These are phyloP conservation scores for Hirtodrosophila trivittata DNA, from an alignment of 2,888 invertebrate species.

Conservation along the genomic window DNA sequence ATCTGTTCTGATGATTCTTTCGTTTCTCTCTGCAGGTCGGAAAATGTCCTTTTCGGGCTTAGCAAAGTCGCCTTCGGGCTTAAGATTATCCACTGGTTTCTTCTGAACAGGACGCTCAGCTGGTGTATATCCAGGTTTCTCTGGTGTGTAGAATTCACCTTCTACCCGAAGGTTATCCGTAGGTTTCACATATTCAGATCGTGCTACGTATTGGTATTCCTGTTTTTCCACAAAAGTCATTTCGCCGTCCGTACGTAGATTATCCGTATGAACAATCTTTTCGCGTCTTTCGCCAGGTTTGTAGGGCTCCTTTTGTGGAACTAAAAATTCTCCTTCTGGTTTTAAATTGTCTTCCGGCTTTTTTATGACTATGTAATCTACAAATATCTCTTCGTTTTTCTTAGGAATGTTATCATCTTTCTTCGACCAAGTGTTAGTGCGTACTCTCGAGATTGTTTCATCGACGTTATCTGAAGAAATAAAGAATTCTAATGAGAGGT, in stretches of 20 bases:
- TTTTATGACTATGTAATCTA: conserved; percentile 69
- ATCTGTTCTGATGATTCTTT: conserved; percentile 84
- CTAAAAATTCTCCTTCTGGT: conserved; percentile 86
- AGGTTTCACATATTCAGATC: conserved; percentile 83
- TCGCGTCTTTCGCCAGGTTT: conserved; percentile 85
- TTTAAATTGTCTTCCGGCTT: conserved; percentile 87
- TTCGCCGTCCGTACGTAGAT: conserved; percentile 86
- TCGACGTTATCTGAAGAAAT: conserved; percentile 66
- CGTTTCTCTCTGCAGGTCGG: conserved; percentile 85
- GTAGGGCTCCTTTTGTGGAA: conserved; percentile 83
- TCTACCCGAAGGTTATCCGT: conserved; percentile 56
- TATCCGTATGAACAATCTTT: conserved; percentile 85
- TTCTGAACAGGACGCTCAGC: conserved; percentile 84
- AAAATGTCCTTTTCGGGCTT: conserved; percentile 82
- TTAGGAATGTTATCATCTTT: conserved; percentile 85
- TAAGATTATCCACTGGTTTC: conserved; percentile 76
- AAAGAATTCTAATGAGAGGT: not conserved
- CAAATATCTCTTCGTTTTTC: conserved; percentile 80
- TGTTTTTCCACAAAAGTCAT: conserved; percentile 84
- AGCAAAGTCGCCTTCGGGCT: conserved; percentile 86
- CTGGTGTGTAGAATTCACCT: conserved; percentile 79
- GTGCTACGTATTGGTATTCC: conserved; percentile 84
- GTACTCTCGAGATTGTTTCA: conserved; percentile 72
- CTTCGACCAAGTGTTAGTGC: conserved; percentile 82
- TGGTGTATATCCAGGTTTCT: conserved; percentile 82